Evolutionary conservation across 2,888 invertebrate genomes (phyloP).

Genomic region (Parascotia fuliginaria): DNA sequence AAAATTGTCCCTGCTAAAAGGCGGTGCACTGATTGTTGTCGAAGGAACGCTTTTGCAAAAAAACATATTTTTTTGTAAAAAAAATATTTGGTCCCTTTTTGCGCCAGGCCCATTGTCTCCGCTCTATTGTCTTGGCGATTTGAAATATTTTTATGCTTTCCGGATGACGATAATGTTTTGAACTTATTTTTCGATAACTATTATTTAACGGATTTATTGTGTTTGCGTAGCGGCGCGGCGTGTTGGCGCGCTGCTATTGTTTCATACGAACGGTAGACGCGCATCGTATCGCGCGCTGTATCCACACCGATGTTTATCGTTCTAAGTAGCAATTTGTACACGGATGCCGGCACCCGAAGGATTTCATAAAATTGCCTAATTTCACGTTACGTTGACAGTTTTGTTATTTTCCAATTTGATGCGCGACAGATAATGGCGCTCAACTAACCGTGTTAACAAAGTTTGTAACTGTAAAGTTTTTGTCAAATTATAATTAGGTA

Average conservation of each 20-base stretch:
- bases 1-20: conserved; percentile 62
- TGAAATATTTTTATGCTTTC: conserved; percentile 84
- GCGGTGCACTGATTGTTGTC: conserved; percentile 78
- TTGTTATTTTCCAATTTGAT: conserved; percentile 55
- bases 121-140: conserved; percentile 81
- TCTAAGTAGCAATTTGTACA: conserved; percentile 68
- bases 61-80: conserved; percentile 63
- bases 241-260: conserved; percentile 56
- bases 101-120: conserved; percentile 79
- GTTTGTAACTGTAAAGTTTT: conserved; percentile 34
- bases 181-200: conserved; percentile 82
- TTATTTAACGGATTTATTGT: conserved; percentile 83
- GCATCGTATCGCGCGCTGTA: conserved; percentile 24
- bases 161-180: conserved; percentile 82
- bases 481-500: conserved; percentile 39
- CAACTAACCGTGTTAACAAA: conserved; percentile 43
- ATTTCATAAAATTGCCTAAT: conserved; percentile 55
- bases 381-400: conserved; percentile 57
- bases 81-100: conserved; percentile 75
- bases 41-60: conserved; percentile 74
- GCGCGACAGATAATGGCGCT: conserved; percentile 48
- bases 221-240: conserved; percentile 41
- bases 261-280: conserved; percentile 44
- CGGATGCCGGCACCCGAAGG: conserved; percentile 55
- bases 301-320: conserved; percentile 55